These are phyloP conservation scores for Hydrophis major DNA, from an alignment of 2,797 vertebrate genomes.

Conservation along the genomic window DNA sequence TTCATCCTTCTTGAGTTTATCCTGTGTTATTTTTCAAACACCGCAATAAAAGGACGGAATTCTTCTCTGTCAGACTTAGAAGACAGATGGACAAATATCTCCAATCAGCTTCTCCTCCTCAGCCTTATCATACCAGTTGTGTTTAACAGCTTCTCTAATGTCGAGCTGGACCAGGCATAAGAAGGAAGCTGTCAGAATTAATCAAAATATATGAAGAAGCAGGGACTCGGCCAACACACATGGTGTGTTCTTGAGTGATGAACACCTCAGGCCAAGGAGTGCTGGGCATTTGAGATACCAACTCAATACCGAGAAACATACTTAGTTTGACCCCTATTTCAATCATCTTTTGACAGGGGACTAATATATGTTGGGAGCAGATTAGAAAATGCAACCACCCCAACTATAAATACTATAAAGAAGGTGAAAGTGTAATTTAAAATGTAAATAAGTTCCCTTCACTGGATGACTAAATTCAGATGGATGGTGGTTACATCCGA, in stretches of 20 bases:
- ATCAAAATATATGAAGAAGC: not conserved
- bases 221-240: too few relatives aligned
- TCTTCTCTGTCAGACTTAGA: not conserved
- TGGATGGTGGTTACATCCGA: not conserved
- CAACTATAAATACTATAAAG: not conserved
- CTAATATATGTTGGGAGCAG: not conserved
- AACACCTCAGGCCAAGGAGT: not conserved
- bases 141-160: not conserved
- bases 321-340: not conserved
- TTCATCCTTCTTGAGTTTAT: too few relatives aligned
- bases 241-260: not conserved
- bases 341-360: not conserved
- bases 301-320: not conserved
- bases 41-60: not conserved
- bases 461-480: not conserved
- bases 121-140: not conserved
- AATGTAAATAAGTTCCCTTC: not conserved
- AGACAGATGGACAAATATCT: not conserved
- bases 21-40: not conserved
- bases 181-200: not conserved
- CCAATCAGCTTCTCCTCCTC: not conserved
- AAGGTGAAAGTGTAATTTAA: not conserved
- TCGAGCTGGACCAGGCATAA: not conserved
- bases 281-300: not conserved
- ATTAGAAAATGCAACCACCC: not conserved